A percentile compares a stretch with the other conserved stretches of the same genome.
These are phyloP conservation scores for Corydoras sp. DNA, from an alignment of 2,113 vertebrate species.

Conservation along the genomic window DNA sequence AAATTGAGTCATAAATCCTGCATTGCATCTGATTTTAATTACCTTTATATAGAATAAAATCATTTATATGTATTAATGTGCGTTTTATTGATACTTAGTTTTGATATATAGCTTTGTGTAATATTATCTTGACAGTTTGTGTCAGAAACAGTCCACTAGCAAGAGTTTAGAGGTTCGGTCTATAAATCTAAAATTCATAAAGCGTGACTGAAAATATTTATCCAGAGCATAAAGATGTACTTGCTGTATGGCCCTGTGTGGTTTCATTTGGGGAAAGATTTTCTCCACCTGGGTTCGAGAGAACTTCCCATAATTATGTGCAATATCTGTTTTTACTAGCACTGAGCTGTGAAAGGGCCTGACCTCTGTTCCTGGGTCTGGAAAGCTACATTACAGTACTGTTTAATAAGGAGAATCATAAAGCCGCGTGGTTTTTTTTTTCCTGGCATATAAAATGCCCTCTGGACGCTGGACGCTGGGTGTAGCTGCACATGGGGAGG, in stretches of 20 bases:
- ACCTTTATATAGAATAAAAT: background rate
- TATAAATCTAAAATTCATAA: constrained; percentile 24
- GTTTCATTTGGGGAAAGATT: constrained; percentile 17
- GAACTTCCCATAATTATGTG: constrained; percentile 49
- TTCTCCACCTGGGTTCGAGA: constrained; percentile 35
- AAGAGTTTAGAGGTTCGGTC: background rate
- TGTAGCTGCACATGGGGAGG: background rate
- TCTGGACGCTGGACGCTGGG: background rate
- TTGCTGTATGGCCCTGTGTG: constrained; percentile 22
- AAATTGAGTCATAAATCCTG: background rate
- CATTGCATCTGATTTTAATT: background rate
- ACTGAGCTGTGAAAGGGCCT: background rate
- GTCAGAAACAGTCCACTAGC: constrained; percentile 8
- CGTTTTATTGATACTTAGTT: background rate
- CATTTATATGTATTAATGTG: background rate
- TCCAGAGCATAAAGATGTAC: constrained; percentile 11
- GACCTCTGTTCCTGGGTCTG: background rate
- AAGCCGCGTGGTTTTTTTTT: background rate
- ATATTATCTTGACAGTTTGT: constrained; percentile 15
- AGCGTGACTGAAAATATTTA: background rate
- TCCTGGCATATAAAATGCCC: background rate
- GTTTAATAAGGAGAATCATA: background rate
- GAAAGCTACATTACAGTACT: constrained; percentile 20
- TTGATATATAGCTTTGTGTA: background rate
- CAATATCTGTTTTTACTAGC: constrained; percentile 23